These are phyloP conservation scores for Neoscelio sp. DNA, from an alignment of 2,888 invertebrate species.

Conservation along the genomic window DNA sequence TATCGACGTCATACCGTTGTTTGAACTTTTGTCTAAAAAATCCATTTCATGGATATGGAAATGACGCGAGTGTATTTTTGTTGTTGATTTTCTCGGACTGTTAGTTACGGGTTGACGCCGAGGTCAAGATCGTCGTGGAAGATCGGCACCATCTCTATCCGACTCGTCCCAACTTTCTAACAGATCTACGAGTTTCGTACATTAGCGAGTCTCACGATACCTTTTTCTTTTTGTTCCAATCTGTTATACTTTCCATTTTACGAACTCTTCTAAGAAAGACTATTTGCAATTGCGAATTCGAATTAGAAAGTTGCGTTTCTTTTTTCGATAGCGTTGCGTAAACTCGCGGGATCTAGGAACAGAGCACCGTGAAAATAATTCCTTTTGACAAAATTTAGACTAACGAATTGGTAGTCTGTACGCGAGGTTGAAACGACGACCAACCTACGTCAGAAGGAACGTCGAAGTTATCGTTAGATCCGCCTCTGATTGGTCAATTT, in stretches of 20 bases:
- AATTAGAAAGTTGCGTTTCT: too few relatives aligned
- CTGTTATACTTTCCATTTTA: not conserved
- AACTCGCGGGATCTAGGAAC: too few relatives aligned
- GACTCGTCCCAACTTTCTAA: not conserved
- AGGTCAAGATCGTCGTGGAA: not conserved
- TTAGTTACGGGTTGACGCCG: not conserved
- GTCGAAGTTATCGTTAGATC: not conserved
- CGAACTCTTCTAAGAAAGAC: not conserved
- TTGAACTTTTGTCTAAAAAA: not conserved
- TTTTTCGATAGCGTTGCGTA: too few relatives aligned
- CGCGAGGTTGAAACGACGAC: too few relatives aligned
- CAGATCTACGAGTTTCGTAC: not conserved
- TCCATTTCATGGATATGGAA: not conserved
- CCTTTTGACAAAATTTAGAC: too few relatives aligned
- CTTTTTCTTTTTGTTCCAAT: not conserved
- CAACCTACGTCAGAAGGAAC: too few relatives aligned
- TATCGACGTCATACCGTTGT: not conserved
- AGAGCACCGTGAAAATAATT: too few relatives aligned
- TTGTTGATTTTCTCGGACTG: not conserved
- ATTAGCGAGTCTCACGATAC: not conserved
- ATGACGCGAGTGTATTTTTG: not conserved
- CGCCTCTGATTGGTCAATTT: conserved; percentile 34
- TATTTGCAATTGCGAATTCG: too few relatives aligned
- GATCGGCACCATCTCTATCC: not conserved
- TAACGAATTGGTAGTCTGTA: not conserved